Evolutionary conservation across 2,888 invertebrate species (phyloP).

Genomic region (Drosophila anomalata): DNA sequence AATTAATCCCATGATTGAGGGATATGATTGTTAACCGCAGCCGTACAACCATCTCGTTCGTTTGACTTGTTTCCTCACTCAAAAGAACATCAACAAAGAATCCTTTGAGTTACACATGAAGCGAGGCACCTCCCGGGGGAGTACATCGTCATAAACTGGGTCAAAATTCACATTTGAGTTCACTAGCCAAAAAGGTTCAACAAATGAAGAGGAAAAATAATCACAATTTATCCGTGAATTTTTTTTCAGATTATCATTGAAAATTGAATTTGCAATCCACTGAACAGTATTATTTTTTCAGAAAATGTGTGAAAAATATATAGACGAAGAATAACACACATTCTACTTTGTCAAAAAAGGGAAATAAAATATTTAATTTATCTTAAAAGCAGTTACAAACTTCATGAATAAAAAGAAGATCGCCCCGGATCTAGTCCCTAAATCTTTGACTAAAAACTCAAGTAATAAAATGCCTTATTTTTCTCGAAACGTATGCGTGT

Average conservation of each 20-base stretch:
- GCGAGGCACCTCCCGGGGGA: neutral
- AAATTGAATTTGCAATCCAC: neutral
- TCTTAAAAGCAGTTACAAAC: neutral
- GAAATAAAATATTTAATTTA: neutral
- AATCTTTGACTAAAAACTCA: constrained; percentile 20
- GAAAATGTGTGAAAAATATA: neutral
- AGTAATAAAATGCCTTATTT: constrained; percentile 24
- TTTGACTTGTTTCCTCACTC: constrained; percentile 35
- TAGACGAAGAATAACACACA: too few relatives aligned
- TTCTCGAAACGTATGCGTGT: neutral
- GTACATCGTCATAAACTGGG: constrained; percentile 16
- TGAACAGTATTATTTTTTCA: neutral
- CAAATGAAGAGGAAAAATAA: constrained; percentile 2
- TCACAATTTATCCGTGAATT: neutral
- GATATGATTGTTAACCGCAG: constrained; percentile 47
- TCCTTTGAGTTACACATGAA: constrained; percentile 21
- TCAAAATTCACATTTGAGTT: neutral
- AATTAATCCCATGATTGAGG: constrained; percentile 55
- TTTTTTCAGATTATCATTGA: neutral
- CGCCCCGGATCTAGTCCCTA: constrained; percentile 8
- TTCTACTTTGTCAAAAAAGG: neutral
- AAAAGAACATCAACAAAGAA: constrained; percentile 12
- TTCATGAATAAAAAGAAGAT: neutral
- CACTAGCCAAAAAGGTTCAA: neutral
- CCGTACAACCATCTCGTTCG: constrained; percentile 41